These are phyloP conservation scores for Leptocoma aspasia DNA, from an alignment of 2,113 vertebrate species.

Conservation along the genomic window DNA sequence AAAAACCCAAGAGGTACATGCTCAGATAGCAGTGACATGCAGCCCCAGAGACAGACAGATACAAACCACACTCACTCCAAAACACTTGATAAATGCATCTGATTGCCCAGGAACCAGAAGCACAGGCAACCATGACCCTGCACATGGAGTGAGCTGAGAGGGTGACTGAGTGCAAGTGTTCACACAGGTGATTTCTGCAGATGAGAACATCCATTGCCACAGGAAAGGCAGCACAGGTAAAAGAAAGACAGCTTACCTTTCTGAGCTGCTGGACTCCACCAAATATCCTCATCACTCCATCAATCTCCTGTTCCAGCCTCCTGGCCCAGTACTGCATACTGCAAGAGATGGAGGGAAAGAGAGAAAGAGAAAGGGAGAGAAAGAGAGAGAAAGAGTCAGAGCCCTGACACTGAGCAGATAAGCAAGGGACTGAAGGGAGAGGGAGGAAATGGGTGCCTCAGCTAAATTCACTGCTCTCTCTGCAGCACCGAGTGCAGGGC, in stretches of 20 bases:
- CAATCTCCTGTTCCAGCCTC: slow-evolving; percentile 95
- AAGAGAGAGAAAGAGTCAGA: slow-evolving; percentile 44
- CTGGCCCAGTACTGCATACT: slow-evolving; percentile 98
- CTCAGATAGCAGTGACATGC: slow-evolving; percentile 1
- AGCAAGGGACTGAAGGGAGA: not conserved
- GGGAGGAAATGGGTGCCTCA: not conserved
- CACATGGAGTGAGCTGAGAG: not conserved
- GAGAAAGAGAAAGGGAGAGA: slow-evolving; percentile 46
- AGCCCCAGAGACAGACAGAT: not conserved
- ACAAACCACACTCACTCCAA: not conserved
- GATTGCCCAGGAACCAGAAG: not conserved
- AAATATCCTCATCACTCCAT: slow-evolving; percentile 95
- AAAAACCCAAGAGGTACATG: not conserved
- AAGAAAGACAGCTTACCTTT: slow-evolving; percentile 79
- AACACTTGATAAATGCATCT: not conserved
- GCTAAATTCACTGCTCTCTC: not conserved
- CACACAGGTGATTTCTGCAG: not conserved
- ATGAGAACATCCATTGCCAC: slow-evolving; percentile 8
- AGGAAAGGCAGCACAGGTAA: not conserved
- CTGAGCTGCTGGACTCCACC: slow-evolving; percentile 93
- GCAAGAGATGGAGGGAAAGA: slow-evolving; percentile 49
- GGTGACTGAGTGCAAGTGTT: not conserved
- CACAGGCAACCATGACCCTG: not conserved
- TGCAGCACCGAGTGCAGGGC: not conserved
- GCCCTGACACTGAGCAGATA: slow-evolving; percentile 59